Evolutionary conservation across 2,797 vertebrate genomes (phyloP).

Genomic region (Tragelaphus eurycerus): DNA sequence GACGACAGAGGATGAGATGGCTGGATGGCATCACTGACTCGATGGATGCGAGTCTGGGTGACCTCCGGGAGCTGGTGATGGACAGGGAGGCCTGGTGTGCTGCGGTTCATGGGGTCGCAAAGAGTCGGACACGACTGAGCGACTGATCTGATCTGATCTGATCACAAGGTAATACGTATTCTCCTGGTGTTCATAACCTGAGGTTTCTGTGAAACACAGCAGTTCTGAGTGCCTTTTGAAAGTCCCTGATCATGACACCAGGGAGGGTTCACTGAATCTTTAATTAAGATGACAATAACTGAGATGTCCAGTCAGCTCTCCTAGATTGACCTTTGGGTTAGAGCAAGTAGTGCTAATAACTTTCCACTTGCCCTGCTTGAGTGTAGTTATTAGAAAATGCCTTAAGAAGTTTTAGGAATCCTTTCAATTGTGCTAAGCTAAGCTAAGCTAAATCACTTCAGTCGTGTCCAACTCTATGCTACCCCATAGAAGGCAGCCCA

Average conservation of each 20-base stretch:
- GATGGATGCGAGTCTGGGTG: no score
- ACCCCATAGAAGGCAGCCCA: no score
- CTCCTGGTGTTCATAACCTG: not conserved
- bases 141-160: no score
- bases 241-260: not conserved
- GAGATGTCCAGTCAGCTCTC: not conserved
- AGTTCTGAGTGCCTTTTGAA: not conserved
- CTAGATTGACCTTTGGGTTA: not conserved
- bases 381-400: not conserved
- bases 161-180: no score
- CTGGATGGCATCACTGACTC: no score
- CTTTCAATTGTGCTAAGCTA: not conserved
- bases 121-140: no score
- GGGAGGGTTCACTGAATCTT: not conserved
- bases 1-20: no score
- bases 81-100: no score
- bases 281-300: slow-evolving; percentile 33
- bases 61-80: no score
- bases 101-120: no score
- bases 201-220: not conserved
- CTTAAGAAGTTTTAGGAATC: not conserved
- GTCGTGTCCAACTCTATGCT: no score
- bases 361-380: not conserved
- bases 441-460: no score
- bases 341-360: not conserved